Base-by-base conservation (phyloP, 2,888 invertebrate species). In the Rotaria macrura region DNA sequence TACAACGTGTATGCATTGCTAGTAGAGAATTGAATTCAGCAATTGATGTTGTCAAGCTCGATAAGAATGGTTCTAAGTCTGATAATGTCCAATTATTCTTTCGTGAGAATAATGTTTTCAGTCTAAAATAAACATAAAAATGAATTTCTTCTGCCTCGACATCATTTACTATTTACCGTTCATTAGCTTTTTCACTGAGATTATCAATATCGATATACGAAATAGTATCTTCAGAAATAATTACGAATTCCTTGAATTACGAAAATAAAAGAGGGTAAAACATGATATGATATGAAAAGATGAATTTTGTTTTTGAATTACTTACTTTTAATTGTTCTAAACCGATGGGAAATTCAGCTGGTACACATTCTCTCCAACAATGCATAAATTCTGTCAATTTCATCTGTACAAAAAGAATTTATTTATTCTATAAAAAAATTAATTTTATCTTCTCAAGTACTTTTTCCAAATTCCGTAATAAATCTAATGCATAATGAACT, bases 281-380 rank as follows among this genome's bases (percentile, higher is more conserved):
- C 10, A n/a, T n/a, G 4, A 49, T 49, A 14, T 49, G 17, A 49
- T 49, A 17, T 14, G 2, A 49, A 49, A 0, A 17, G 3, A 49
- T 49, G 17, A 12, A 65, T 65, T 9, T n/a, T n/a, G n/a, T n/a
- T n/a, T n/a, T 34, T 65, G 29, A 29, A 34, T 34, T 7, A 38
- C 4, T 38, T 38, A 72, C 72, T 79, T 79, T 79, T 43, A 79
- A n/a, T n/a, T 79, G 79, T 3, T 79, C 79, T 10, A 79, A 12
- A 79, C 43, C 43, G 34, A 79, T 43, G 12, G 43, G 25, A 43
- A 79, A 79, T 12, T 43, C 79, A 14, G 9, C 9, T 25, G 79
- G 79, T 79, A 79, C 79, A 43, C 79, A 79, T 79, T 79, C 79
- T 40, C 79, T 17, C 79, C 79, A 79, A n/a, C 79, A 79, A n/a